Conservation (phyloP, 2,113 vertebrate genomes). For the Cairina moschata region DNA sequence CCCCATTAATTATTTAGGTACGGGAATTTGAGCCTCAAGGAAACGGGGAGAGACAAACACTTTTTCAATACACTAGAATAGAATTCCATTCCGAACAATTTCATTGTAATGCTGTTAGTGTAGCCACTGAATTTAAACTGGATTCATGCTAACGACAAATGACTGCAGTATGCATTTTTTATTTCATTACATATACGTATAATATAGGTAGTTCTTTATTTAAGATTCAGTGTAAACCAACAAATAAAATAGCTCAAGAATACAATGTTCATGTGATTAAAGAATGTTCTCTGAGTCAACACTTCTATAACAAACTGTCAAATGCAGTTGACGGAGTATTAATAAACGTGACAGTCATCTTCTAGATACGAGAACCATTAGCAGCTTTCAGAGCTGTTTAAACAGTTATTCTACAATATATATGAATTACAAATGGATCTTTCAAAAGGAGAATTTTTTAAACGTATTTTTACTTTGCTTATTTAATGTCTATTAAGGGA, state of each 20-base stretch:
- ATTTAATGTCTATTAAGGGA: background rate
- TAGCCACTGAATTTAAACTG: background rate
- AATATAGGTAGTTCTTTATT: background rate
- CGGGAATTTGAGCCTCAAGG: background rate
- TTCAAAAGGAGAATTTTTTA: background rate
- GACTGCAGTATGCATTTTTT: background rate
- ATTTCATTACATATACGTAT: background rate
- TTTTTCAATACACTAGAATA: background rate
- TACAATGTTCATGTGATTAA: background rate
- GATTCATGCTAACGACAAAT: background rate
- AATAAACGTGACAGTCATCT: background rate
- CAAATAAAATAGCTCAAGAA: background rate
- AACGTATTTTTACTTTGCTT: background rate
- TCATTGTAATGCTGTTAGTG: background rate
- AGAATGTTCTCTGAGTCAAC: background rate
- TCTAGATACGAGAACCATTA: background rate
- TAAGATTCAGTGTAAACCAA: background rate
- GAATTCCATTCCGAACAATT: background rate
- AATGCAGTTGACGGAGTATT: slow-evolving; percentile 31
- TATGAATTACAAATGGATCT: background rate
- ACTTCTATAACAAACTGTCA: slow-evolving; percentile 3
- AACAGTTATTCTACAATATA: slow-evolving; percentile 26
- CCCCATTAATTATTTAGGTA: background rate
- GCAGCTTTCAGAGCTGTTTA: slow-evolving; percentile 37
- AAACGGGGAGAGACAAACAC: background rate